Base-by-base conservation (phyloP, 2,888 invertebrate species). In the Exocentrus adspersus region DNA sequence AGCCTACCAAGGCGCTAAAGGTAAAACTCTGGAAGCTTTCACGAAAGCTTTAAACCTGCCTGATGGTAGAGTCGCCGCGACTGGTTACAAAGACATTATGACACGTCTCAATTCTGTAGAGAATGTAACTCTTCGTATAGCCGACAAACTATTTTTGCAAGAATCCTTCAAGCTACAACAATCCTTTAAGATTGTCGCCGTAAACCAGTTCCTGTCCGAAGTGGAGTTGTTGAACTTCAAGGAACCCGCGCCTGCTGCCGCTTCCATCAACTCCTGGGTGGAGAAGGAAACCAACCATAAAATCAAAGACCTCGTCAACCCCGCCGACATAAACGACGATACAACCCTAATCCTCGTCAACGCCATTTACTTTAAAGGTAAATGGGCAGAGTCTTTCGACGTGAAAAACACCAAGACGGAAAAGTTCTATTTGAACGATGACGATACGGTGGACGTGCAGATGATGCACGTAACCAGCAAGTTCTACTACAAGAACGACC, bases 281-380 rank as follows among this genome's bases (percentile, higher is more conserved):
- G 89, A 90, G 76, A 80, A 86, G 3, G 87, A 92, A 76, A 98
- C 98, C 0, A 89, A 92, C 57, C 82, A 91, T 6, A 93, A 91
- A 79, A 97, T 98, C 60, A 88, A 89, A 71, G 86, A 95, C 73
- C 84, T 98, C 1, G 81, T 98, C 51, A 79, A 85, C 1, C 12
- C 87, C 1, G 88, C 85, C 68, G 84, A 85, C 73, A 77, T 94
- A 0, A 75, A 83, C 75, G 51, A 56, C 0, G 76, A 82, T 0
- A 92, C 92, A 0, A 85, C 89, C 53, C 81, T 93, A 61, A 89
- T 95, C 1, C 85, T 95, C 3, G 87, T 94, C 1, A 95, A 94
- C 79, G 94, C 94, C 0, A 87, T 95, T 12, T 94, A 94, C 79
- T 95, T 95, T 83, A 94, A 94, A 85, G 88, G 87, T 1, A 84